phyloP scores from a whole-genome alignment of 53 echinoderm and acorn worm species.

The Antedon mediterranea region DNA sequence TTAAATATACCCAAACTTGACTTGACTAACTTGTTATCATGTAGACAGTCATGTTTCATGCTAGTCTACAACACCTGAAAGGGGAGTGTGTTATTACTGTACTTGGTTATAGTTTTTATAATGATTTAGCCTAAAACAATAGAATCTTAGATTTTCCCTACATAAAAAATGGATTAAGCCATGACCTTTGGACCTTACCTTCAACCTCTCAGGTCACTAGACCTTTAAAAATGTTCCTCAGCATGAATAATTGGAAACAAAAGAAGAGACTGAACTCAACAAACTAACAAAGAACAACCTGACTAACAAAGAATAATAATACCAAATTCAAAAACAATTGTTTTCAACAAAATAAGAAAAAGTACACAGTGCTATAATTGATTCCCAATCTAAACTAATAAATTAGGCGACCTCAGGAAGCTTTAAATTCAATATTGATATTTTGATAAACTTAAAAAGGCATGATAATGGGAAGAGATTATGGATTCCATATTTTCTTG shows the following conservation, averaged over 20 bases:
- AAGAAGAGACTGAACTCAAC: neutral
- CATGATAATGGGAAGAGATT: neutral
- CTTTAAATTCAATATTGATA: neutral
- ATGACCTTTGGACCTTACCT: neutral
- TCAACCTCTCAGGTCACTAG: neutral
- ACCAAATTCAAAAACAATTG: neutral
- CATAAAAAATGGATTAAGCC: neutral
- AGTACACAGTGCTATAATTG: too few relatives aligned
- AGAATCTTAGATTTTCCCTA: neutral
- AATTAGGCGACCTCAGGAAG: neutral
- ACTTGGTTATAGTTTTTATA: too few relatives aligned
- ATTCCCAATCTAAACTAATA: too few relatives aligned
- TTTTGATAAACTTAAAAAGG: neutral
- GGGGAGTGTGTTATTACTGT: too few relatives aligned
- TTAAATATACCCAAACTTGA: too few relatives aligned
- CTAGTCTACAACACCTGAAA: too few relatives aligned
- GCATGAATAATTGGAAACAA: neutral
- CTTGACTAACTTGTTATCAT: too few relatives aligned
- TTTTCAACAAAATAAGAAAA: too few relatives aligned
- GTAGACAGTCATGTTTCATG: too few relatives aligned
- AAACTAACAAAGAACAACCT: neutral
- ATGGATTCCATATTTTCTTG: too few relatives aligned
- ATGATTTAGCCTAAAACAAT: neutral
- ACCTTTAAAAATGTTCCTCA: neutral
- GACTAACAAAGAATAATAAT: neutral